phyloP scores from a whole-genome alignment of 2,113 vertebrate genomes.

The Corythornis vintsioides region DNA sequence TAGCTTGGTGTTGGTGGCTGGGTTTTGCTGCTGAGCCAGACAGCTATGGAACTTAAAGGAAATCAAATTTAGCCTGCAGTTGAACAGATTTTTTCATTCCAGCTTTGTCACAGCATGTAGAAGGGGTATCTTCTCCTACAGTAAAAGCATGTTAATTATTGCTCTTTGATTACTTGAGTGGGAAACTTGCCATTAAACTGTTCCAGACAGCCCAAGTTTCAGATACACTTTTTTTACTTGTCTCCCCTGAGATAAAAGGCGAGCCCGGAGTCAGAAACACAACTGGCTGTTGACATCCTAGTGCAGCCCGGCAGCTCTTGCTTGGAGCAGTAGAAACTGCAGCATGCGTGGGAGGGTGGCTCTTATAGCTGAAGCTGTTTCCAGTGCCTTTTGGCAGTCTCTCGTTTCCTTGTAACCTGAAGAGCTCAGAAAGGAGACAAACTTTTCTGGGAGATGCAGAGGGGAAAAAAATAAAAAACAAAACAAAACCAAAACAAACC shows the following conservation, averaged over 20 bases:
- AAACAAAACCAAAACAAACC: too few species aligned
- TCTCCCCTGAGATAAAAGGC: slow-evolving; percentile 70
- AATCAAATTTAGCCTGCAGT: slow-evolving; percentile 62
- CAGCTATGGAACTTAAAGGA: slow-evolving; percentile 56
- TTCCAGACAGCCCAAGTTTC: slow-evolving; percentile 63
- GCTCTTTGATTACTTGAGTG: slow-evolving; percentile 69
- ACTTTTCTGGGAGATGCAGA: slow-evolving; percentile 29
- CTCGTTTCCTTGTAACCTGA: slow-evolving; percentile 70
- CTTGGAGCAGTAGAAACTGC: slow-evolving; percentile 72
- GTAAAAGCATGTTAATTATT: slow-evolving; percentile 70
- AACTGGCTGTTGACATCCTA: slow-evolving; percentile 67
- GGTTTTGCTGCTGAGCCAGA: slow-evolving; percentile 32
- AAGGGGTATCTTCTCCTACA: slow-evolving; percentile 55
- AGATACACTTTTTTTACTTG: neutral
- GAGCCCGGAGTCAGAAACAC: slow-evolving; percentile 57
- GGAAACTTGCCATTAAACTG: slow-evolving; percentile 68
- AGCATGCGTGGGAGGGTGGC: slow-evolving; percentile 70
- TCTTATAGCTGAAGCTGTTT: slow-evolving; percentile 68
- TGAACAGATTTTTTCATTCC: slow-evolving; percentile 66
- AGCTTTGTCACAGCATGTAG: slow-evolving; percentile 72
- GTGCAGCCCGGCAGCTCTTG: slow-evolving; percentile 66
- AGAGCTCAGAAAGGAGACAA: slow-evolving; percentile 54
- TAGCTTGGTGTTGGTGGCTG: slow-evolving; percentile 28
- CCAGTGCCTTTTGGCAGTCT: slow-evolving; percentile 71
- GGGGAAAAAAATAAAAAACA: neutral